Evolutionary conservation across 2,797 vertebrate genomes (phyloP), one percentile per base, ranked within the genome.

Genomic region (Hyperoplus immaculatus): DNA sequence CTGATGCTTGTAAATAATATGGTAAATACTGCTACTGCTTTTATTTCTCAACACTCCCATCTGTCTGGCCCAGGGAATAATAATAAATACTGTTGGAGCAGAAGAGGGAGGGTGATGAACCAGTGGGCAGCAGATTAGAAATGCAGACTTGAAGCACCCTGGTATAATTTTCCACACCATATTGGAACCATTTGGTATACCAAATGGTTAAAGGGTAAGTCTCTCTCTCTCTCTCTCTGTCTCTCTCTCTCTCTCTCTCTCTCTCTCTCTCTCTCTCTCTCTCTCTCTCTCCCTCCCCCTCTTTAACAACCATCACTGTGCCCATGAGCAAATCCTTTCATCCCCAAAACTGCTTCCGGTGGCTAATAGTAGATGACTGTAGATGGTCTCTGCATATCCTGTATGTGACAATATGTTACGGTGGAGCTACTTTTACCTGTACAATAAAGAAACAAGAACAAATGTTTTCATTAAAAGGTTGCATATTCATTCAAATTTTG

Each of bases 1-100:
- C 60, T 66, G 62, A 61, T 65, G 84, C 86, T 80, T 79, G 83
- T 94, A 91, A 93, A 94, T 93, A 92, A 92, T 88, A 87, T 88
- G 87, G 83, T 93, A 91, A 92, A 92, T 91, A 91, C 80, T 64
- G 80, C 29, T 29, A 91, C 50, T 45, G 29, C 85, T 87, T 93
- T 93, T 93, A 91, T 91, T 90, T 82, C 85, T 67, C 71, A 88
- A 83, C 84, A 84, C 85, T 88, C 54, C 87, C 85, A 89, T 91
- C 84, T 92, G 88, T 91, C 87, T 88, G 81, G 82, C 78, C 80
- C 72, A 81, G 73, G 77, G 86, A 88, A 76, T 47, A 68, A 58
- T 82, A 86, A 92, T 90, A 91, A 93, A 90, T 88, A 78, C 62
- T 71, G 77, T 77, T 50, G 72, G 80, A 82, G 66, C 73, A 72